These are phyloP conservation scores for Germaria angustata DNA, from an alignment of 2,888 invertebrate species.

Conservation along the genomic window DNA sequence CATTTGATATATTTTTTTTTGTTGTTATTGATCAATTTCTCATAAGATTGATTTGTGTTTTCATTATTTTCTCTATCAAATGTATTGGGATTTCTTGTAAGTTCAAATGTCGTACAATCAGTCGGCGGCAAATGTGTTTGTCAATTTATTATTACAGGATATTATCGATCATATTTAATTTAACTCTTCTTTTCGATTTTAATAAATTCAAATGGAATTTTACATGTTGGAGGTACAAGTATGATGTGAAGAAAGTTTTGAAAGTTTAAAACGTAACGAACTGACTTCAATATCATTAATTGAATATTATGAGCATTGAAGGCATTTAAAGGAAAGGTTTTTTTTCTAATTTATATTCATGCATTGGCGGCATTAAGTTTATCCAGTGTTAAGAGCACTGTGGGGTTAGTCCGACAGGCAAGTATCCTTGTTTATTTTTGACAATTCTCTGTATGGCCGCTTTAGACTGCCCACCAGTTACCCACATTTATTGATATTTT, in stretches of 20 bases:
- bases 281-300: too few relatives aligned
- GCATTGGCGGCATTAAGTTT: too few relatives aligned
- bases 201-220: constrained; percentile 28
- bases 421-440: too few relatives aligned
- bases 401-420: too few relatives aligned
- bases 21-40: constrained; percentile 62
- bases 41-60: constrained; percentile 62
- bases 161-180: constrained; percentile 77
- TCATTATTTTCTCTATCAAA: neutral
- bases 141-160: constrained; percentile 77
- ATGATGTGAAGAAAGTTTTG: neutral
- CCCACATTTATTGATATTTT: neutral
- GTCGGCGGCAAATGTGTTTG: constrained; percentile 70
- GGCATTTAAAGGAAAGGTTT: too few relatives aligned
- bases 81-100: constrained; percentile 45
- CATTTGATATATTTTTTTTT: constrained; percentile 36
- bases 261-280: too few relatives aligned
- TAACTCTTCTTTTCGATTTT: constrained; percentile 61
- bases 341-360: neutral
- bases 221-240: constrained; percentile 24
- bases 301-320: too few relatives aligned
- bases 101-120: neutral
- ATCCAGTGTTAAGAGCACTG: too few relatives aligned
- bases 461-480: too few relatives aligned
- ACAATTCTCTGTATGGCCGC: too few relatives aligned